Evolutionary conservation across 2,888 invertebrate species (phyloP).

Genomic region (Plagodis dolabraria): DNA sequence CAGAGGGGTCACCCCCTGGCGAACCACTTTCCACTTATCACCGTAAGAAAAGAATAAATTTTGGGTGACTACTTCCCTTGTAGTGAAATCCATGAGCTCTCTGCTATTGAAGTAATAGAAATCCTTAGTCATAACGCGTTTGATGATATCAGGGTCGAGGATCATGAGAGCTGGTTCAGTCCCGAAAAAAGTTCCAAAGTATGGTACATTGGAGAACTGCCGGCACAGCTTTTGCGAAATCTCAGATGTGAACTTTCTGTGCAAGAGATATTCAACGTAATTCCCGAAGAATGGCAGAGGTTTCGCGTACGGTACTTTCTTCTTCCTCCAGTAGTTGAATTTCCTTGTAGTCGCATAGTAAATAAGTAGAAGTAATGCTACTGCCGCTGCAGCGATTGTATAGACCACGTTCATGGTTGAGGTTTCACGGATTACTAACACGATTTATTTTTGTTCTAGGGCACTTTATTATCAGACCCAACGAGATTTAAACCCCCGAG

Average conservation of each 20-base stretch:
- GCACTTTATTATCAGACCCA: no score
- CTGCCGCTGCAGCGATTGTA: background rate
- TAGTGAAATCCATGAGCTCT: constrained; percentile 38
- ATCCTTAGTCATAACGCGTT: constrained; percentile 46
- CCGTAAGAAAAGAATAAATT: constrained; percentile 47
- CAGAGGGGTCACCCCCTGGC: constrained; percentile 46
- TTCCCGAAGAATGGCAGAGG: constrained; percentile 45
- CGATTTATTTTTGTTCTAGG: background rate
- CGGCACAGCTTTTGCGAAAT: constrained; percentile 31
- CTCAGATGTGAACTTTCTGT: constrained; percentile 26
- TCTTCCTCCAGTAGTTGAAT: constrained; percentile 37
- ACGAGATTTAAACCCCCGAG: no score
- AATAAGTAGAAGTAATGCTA: constrained; percentile 12
- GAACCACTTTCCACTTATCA: constrained; percentile 45
- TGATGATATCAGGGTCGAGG: constrained; percentile 45
- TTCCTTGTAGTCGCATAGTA: constrained; percentile 30
- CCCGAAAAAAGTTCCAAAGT: constrained; percentile 37
- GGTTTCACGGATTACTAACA: background rate
- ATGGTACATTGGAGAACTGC: constrained; percentile 31
- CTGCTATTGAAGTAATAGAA: constrained; percentile 47
- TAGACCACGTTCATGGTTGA: constrained; percentile 6
- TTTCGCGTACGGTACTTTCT: constrained; percentile 34
- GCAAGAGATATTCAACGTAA: constrained; percentile 33
- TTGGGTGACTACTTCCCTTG: constrained; percentile 39
- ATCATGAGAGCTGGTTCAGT: constrained; percentile 42